Evolutionary conservation across 2,888 invertebrate genomes (phyloP).

Genomic region (Drosophila conformis): DNA sequence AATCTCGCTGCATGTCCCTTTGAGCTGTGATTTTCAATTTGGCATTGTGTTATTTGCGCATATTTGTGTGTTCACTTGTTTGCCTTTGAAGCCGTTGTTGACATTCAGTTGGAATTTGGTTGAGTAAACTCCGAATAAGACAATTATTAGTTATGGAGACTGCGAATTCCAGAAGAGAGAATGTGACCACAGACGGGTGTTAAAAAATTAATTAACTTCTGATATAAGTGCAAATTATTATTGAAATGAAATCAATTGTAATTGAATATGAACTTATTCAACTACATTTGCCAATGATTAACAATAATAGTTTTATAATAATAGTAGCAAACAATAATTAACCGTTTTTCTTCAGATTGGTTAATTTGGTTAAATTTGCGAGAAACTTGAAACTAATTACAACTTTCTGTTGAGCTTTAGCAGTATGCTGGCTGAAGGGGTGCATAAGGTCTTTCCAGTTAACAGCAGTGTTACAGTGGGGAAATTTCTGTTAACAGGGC

Average conservation of each 20-base stretch:
- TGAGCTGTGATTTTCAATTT: not conserved
- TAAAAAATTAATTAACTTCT: not conserved
- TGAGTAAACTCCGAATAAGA: not conserved
- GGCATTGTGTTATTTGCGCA: not conserved
- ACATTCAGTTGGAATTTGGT: not conserved
- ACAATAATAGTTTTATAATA: too few species aligned
- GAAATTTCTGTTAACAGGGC: conserved; percentile 43
- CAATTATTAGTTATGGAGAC: not conserved
- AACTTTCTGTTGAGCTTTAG: not conserved
- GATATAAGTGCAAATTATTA: not conserved
- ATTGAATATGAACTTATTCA: not conserved
- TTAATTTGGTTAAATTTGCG: not conserved
- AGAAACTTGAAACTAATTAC: not conserved
- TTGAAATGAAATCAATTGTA: not conserved
- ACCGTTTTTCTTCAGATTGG: not conserved
- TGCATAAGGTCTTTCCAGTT: conserved; percentile 4
- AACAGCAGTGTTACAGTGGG: conserved; percentile 32
- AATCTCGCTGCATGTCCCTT: too few species aligned
- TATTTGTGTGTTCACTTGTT: not conserved
- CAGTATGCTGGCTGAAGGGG: not conserved
- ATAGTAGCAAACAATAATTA: not conserved
- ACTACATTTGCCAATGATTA: not conserved
- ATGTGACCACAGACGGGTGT: not conserved
- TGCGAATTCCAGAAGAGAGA: not conserved
- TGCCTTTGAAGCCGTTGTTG: not conserved